phyloP scores from a whole-genome alignment of 2,797 vertebrate genomes.

The Steatocranus sp. region DNA sequence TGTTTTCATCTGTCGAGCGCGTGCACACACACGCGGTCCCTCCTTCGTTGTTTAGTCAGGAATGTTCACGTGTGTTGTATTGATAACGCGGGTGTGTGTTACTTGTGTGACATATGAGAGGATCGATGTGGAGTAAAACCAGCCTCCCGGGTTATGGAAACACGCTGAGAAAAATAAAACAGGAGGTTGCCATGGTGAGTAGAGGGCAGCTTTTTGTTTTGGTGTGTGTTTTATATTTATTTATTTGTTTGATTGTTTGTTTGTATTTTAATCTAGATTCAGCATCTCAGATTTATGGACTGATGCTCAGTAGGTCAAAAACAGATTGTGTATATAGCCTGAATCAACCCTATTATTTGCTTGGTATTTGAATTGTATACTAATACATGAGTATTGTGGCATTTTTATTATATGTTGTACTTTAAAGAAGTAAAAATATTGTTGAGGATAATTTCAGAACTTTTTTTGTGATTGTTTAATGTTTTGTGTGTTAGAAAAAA shows the following conservation, averaged over 20 bases:
- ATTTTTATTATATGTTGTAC: not conserved
- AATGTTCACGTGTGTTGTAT: slow-evolving; percentile 67
- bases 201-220: not conserved
- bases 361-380: not conserved
- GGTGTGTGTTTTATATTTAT: not conserved
- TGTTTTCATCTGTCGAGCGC: slow-evolving; percentile 28
- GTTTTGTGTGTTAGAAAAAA: not conserved
- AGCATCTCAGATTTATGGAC: not conserved
- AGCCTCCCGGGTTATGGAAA: slow-evolving; percentile 49
- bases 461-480: not conserved
- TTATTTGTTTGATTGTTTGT: not conserved
- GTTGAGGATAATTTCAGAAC: fast-evolving
- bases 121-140: slow-evolving; percentile 51
- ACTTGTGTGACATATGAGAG: slow-evolving; percentile 38
- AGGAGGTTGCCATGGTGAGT: slow-evolving; percentile 64
- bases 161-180: slow-evolving; percentile 23
- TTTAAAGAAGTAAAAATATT: not conserved
- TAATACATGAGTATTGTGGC: not conserved
- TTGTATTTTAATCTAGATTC: not conserved
- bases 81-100: slow-evolving; percentile 68
- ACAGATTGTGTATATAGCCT: not conserved
- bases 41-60: slow-evolving; percentile 56
- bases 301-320: not conserved
- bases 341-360: not conserved
- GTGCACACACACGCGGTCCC: slow-evolving; percentile 15